Evolutionary conservation across 2,888 invertebrate genomes (phyloP).

Genomic region (Cremastobaeus sp.): DNA sequence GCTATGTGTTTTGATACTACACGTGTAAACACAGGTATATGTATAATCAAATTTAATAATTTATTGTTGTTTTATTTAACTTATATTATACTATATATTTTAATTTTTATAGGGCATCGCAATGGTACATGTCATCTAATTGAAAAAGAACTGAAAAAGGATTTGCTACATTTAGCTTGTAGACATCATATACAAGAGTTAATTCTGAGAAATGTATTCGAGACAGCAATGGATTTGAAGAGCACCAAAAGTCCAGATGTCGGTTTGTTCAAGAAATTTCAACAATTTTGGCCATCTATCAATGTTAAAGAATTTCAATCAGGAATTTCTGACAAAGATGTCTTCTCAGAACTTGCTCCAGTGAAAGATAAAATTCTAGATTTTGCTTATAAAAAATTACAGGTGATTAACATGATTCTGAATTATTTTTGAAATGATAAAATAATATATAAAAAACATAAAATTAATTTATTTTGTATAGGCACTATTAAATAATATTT

Average conservation of each 20-base stretch:
- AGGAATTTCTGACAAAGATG: not conserved
- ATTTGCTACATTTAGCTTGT: conserved; percentile 9
- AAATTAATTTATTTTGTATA: too few species aligned
- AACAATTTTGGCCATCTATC: not conserved
- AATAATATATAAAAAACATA: too few species aligned
- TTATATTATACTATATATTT: not conserved
- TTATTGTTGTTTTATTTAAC: not conserved
- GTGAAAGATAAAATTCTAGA: not conserved
- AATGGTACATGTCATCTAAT: not conserved
- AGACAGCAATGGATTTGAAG: not conserved
- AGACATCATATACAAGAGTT: conserved; percentile 3
- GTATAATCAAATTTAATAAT: too few species aligned
- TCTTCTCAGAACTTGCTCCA: not conserved
- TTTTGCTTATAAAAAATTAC: conserved; percentile 3
- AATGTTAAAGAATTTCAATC: conserved; percentile 2
- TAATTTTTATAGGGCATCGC: not conserved
- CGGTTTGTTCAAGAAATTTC: not conserved
- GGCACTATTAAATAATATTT: too few species aligned
- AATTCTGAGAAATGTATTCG: conserved; percentile 1
- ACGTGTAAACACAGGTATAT: conserved; percentile 13
- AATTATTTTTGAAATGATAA: too few species aligned
- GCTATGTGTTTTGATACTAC: conserved; percentile 23
- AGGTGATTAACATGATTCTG: too few species aligned
- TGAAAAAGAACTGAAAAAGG: not conserved
- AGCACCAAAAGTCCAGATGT: not conserved